Percentiles rank a stretch among this genome's conserved stretches.
Evolutionary conservation across 2,888 invertebrate species (phyloP).

Genomic region (Apantesis nais): DNA sequence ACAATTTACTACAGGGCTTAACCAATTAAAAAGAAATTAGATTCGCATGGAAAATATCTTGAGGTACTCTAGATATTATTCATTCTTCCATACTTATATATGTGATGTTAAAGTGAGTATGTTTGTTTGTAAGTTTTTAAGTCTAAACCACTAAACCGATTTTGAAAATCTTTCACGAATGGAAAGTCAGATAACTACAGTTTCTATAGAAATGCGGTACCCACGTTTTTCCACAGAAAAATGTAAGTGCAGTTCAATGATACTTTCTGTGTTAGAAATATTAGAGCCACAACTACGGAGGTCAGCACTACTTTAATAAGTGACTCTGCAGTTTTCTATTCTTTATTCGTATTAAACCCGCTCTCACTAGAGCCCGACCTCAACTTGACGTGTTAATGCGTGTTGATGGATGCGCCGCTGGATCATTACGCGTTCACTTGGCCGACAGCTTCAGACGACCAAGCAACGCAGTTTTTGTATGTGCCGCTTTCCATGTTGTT

Average conservation of each 20-base stretch:
- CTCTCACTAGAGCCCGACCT: constrained; percentile 43
- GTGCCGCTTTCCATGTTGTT: constrained; percentile 7
- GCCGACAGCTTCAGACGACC: constrained; percentile 51
- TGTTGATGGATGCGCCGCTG: constrained; percentile 69
- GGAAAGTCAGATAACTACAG: background rate
- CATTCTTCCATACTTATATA: too few species aligned
- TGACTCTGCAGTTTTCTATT: background rate
- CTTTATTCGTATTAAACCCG: constrained; percentile 25
- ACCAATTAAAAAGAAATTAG: too few species aligned
- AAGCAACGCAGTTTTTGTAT: constrained; percentile 20
- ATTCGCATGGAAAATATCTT: too few species aligned
- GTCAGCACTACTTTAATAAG: background rate
- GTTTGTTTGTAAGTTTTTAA: too few species aligned
- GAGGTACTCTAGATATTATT: too few species aligned
- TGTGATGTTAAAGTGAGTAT: too few species aligned
- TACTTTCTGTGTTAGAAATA: background rate
- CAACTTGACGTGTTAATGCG: constrained; percentile 70
- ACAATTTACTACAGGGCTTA: too few species aligned
- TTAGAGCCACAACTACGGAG: background rate
- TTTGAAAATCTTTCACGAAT: too few species aligned
- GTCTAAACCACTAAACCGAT: too few species aligned
- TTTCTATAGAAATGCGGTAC: background rate
- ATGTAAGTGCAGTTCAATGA: background rate
- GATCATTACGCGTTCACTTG: constrained; percentile 61
- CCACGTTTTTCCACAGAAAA: too few species aligned